These are phyloP conservation scores for Hippopotamyrus pictus DNA, from an alignment of 2,797 vertebrate species.

Conservation along the genomic window DNA sequence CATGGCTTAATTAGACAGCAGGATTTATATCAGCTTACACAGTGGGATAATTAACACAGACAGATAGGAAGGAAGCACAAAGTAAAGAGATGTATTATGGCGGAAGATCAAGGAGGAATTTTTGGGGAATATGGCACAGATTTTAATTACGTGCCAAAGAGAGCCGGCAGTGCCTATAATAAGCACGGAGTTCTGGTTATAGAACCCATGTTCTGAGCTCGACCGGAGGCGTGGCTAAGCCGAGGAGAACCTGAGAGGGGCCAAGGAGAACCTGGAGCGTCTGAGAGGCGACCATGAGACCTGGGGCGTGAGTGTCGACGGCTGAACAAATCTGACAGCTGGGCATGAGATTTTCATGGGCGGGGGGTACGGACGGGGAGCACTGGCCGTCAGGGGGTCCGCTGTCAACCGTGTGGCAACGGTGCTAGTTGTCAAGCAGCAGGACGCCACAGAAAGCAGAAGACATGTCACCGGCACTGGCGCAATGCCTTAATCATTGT, in stretches of 20 bases:
- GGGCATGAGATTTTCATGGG: not conserved
- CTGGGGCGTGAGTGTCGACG: not conserved
- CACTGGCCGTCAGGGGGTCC: not conserved
- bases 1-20: not conserved
- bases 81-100: not conserved
- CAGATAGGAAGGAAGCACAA: not conserved
- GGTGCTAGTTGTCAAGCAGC: not conserved
- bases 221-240: not conserved
- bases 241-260: not conserved
- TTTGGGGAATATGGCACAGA: not conserved
- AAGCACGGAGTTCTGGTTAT: not conserved
- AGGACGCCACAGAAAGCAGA: not conserved
- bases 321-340: not conserved
- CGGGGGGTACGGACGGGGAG: not conserved
- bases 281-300: not conserved
- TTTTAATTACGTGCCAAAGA: not conserved
- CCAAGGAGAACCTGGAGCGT: not conserved
- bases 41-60: constrained; percentile 38
- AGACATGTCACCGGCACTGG: not conserved
- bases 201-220: not conserved
- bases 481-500: not conserved
- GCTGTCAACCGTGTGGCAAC: not conserved
- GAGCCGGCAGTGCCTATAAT: not conserved
- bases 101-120: not conserved
- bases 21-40: not conserved